phyloP scores from a whole-genome alignment of 1,140 invertebrate genomes.

The Paralvinella palmiformis region DNA sequence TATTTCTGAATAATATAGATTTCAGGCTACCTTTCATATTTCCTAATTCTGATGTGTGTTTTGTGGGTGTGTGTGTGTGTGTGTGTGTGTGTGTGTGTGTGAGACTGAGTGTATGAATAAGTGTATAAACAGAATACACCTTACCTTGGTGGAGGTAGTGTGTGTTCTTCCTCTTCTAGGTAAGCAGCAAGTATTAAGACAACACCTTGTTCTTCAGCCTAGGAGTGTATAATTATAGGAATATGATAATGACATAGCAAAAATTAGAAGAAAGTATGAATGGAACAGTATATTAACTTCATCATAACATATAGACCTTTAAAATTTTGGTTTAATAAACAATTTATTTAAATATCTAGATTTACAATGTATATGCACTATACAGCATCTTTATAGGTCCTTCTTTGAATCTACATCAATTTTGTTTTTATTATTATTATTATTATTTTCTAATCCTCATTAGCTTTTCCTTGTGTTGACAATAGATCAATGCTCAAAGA shows the following conservation, averaged over 20 bases:
- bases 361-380: not conserved
- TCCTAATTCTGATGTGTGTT: no score
- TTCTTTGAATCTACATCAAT: not conserved
- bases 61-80: no score
- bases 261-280: not conserved
- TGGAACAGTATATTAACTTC: not conserved
- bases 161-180: constrained; percentile 58
- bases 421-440: not conserved
- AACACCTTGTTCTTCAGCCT: constrained; percentile 59
- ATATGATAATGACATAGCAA: no score
- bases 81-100: no score
- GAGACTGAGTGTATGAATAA: no score
- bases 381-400: not conserved
- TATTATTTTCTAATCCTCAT: not conserved
- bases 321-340: constrained; percentile 7
- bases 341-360: not conserved
- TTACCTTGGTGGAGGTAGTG: constrained; percentile 57
- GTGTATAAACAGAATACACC: no score
- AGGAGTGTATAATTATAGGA: constrained; percentile 19
- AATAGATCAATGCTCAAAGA: not conserved
- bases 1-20: no score
- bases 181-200: constrained; percentile 60
- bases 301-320: constrained; percentile 10
- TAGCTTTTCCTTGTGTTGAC: not conserved
- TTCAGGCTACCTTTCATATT: no score